Base-by-base conservation (phyloP, 2,113 vertebrate genomes). In the Oreochromis spilurus region DNA sequence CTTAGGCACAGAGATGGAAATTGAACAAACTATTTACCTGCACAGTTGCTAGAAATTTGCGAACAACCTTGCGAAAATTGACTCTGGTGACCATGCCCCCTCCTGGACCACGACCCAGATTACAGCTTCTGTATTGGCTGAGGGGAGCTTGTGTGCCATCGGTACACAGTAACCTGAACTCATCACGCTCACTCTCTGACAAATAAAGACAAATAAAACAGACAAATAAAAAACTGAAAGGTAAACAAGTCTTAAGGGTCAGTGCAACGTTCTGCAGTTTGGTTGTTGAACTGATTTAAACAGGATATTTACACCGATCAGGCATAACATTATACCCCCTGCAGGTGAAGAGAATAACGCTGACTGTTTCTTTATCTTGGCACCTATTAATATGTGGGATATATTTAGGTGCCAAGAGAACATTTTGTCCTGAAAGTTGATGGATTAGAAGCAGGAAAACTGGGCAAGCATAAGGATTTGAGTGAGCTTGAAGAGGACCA, bases 21-120 rank as follows among this genome's bases (percentile, higher is more conserved):
- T 2, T 34, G 72, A 77, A 13, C 45, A 34, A 34, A 77, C 10
- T 16, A 29, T 6, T 3, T 94, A 98, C 97, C 95, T 97, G 97
- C 55, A 95, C 85, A 21, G 92, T 86, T 3, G n/a, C 54, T 3
- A 98, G 91, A 82, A 98, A 98, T 87, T 97, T 97, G 81, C 94
- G 97, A 84, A 96, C 95, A 48, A 96, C 79, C 91, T 95, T 98
- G 53, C 96, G 97, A 91, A 96, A 96, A 94, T 97, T 98, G 43
- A 82, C 57, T 62, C 97, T 96, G 29, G 97, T 97, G 91, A 98
- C 87, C 2, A 97, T 62, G 7, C 92, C 95, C 1, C 91, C 95
- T 79, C 97, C 97, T 17, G 98, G 97, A 14, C 98, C 98, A 11
- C 91, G 95, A 19, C 98, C 97, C 84, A 98, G 93, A 78, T 97